Conservation (phyloP, 2,113 vertebrate species). For the Haplochromis vanheusdeni region DNA sequence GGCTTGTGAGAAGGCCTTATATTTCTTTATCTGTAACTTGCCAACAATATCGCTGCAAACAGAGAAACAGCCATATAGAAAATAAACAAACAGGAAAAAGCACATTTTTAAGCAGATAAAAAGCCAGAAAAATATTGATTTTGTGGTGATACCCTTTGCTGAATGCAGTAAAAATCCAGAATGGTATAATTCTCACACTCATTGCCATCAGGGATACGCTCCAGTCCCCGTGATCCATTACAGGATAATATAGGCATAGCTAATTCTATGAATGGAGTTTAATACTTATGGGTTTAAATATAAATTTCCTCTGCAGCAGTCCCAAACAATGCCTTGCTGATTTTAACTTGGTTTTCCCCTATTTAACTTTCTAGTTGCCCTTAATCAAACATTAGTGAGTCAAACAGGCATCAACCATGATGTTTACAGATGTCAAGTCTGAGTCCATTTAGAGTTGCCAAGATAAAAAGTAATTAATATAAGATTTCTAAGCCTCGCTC, state of each 20-base stretch:
- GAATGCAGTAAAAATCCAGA: not conserved
- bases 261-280: not conserved
- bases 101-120: accelerated
- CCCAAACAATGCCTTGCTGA: not conserved
- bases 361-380: not conserved
- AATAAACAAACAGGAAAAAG: not conserved
- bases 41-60: not conserved
- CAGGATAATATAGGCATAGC: not conserved
- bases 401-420: not conserved
- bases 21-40: not conserved
- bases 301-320: not conserved
- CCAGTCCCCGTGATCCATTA: not conserved
- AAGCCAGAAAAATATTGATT: not conserved
- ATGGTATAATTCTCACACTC: not conserved
- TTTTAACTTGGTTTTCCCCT: not conserved
- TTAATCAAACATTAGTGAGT: not conserved
- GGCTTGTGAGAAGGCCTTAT: not conserved
- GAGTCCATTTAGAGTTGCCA: not conserved
- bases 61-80: not conserved
- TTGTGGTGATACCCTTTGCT: not conserved
- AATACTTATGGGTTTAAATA: not conserved
- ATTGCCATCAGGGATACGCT: not conserved
- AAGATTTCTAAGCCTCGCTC: not conserved
- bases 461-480: not conserved
- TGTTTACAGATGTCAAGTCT: not conserved